These are phyloP conservation scores for Aphelocoma californica DNA, from an alignment of 2,797 vertebrate species.

Conservation along the genomic window DNA sequence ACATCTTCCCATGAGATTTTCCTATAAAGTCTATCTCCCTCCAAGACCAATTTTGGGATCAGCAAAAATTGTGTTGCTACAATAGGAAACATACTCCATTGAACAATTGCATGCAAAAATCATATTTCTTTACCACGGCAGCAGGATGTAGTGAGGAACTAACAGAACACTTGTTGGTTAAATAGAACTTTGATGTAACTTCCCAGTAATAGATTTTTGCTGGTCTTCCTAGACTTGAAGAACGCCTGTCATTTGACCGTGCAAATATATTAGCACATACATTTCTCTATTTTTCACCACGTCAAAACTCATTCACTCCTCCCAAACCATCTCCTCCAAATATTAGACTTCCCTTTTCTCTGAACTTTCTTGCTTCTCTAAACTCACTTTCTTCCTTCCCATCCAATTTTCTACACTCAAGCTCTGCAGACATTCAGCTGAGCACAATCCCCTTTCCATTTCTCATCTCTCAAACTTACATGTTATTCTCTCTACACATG, in stretches of 20 bases:
- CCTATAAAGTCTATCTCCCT: neutral
- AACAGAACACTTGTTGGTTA: neutral
- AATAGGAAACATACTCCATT: neutral
- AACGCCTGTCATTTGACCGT: neutral
- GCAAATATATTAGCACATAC: neutral
- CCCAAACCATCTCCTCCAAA: neutral
- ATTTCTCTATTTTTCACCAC: neutral
- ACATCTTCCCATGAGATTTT: neutral
- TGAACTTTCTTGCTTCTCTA: neutral
- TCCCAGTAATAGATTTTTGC: neutral
- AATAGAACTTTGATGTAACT: neutral
- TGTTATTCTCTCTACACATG: neutral
- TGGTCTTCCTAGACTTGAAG: neutral
- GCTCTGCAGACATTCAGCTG: neutral
- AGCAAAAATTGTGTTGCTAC: neutral
- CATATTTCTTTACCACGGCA: slow-evolving; percentile 20
- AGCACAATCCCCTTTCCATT: neutral
- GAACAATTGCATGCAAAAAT: neutral
- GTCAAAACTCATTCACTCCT: neutral
- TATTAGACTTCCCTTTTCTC: neutral
- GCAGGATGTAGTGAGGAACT: neutral
- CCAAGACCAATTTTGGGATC: neutral
- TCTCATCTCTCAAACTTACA: neutral
- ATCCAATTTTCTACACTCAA: neutral
- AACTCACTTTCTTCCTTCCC: neutral